phyloP scores from a whole-genome alignment of 2,797 vertebrate species.

The Synaphobranchus kaupii region DNA sequence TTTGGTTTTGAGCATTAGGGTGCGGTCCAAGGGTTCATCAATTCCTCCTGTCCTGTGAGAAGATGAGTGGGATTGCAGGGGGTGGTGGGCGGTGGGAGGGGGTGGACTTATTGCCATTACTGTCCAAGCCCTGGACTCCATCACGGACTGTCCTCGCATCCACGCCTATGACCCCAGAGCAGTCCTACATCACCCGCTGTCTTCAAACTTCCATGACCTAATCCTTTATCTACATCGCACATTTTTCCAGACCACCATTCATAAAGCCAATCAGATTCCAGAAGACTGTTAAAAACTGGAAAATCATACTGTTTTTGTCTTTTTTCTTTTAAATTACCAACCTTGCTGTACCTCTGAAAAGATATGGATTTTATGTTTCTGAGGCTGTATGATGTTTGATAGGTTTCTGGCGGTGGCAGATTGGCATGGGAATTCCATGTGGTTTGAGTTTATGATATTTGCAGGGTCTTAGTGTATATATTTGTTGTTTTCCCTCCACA shows the following conservation, averaged over 20 bases:
- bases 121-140: not conserved
- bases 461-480: not conserved
- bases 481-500: too few species aligned
- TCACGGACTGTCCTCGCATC: not conserved
- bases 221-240: not conserved
- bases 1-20: not conserved
- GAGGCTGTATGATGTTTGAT: not conserved
- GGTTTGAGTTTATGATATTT: not conserved
- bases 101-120: not conserved
- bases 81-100: not conserved
- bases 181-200: constrained; percentile 2
- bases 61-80: not conserved
- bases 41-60: not conserved
- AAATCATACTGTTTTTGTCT: not conserved
- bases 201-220: not conserved
- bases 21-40: not conserved
- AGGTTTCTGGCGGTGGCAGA: not conserved
- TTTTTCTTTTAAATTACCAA: not conserved
- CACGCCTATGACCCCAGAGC: not conserved
- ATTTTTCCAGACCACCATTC: not conserved
- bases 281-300: not conserved
- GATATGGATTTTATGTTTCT: not conserved
- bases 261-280: not conserved
- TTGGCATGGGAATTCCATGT: not conserved
- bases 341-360: not conserved